Conservation (phyloP, 2,797 vertebrate genomes). For the Acridotheres tristis region DNA sequence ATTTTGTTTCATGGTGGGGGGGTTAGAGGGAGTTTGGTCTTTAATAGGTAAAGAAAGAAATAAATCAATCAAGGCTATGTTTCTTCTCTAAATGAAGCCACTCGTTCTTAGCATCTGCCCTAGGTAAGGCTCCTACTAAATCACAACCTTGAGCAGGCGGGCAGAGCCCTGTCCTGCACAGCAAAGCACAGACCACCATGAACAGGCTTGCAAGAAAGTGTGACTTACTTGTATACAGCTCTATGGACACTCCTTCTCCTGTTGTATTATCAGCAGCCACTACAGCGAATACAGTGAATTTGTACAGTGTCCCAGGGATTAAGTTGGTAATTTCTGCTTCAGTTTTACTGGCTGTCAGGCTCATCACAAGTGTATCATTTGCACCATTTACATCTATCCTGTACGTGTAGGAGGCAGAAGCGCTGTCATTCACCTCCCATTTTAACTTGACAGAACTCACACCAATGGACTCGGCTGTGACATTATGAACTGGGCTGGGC, state of each 20-base stretch:
- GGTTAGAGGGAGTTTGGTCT: too few relatives aligned
- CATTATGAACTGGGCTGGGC: neutral
- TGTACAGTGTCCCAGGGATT: slow-evolving; percentile 31
- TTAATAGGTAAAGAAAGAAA: too few relatives aligned
- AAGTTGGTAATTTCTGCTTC: neutral
- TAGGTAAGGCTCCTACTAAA: too few relatives aligned
- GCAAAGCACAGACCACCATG: accelerated
- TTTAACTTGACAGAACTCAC: neutral
- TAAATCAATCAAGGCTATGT: too few relatives aligned
- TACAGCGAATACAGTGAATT: slow-evolving; percentile 48
- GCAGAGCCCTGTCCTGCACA: neutral
- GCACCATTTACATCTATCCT: too few relatives aligned
- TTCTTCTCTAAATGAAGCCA: too few relatives aligned
- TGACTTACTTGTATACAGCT: accelerated
- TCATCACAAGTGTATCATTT: accelerated
- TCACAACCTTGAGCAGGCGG: accelerated
- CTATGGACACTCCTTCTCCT: neutral
- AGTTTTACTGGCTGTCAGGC: accelerated
- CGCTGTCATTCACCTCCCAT: neutral
- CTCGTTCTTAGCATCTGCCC: too few relatives aligned
- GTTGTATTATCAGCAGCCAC: neutral
- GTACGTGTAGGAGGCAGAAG: too few relatives aligned
- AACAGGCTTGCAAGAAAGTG: neutral
- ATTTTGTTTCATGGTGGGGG: too few relatives aligned
- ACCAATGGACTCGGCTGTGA: neutral